Evolutionary conservation across 2,888 invertebrate species (phyloP).

Genomic region (Cephus runcator): DNA sequence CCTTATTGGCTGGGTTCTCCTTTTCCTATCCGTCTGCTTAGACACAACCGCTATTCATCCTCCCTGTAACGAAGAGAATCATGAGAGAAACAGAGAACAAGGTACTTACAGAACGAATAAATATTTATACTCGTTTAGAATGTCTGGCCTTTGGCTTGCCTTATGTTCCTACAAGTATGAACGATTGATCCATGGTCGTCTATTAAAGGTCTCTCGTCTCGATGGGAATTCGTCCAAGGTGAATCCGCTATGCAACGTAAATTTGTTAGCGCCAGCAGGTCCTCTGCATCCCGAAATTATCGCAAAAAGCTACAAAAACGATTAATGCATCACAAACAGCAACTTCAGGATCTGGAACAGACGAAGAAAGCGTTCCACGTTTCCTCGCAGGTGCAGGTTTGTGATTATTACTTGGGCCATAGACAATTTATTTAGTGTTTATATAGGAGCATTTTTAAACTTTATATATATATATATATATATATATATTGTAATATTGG

Average conservation of each 20-base stretch:
- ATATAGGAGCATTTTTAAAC: neutral
- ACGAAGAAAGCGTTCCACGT: conserved; percentile 73
- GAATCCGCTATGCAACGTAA: conserved; percentile 72
- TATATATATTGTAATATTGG: neutral
- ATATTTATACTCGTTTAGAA: neutral
- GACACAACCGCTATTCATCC: conserved; percentile 61
- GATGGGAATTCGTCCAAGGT: conserved; percentile 94
- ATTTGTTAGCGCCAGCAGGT: conserved; percentile 55
- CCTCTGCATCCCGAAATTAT: conserved; percentile 68
- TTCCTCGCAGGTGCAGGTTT: conserved; percentile 63
- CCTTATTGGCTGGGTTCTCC: conserved; percentile 77
- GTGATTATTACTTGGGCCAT: conserved; percentile 12
- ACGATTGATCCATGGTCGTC: neutral
- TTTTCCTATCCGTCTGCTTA: conserved; percentile 80
- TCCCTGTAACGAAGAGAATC: conserved; percentile 49
- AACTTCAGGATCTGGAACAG: conserved; percentile 76
- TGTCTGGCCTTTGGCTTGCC: neutral
- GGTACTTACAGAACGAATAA: conserved; percentile 34
- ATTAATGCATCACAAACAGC: conserved; percentile 75
- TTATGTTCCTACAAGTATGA: neutral
- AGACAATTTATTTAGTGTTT: neutral
- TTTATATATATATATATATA: no score
- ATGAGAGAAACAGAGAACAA: conserved; percentile 61
- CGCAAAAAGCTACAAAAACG: conserved; percentile 79
- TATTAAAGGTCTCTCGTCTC: conserved; percentile 64